Evolutionary conservation across 2,113 vertebrate species (phyloP).

Genomic region (Tachuris rubrigastra): DNA sequence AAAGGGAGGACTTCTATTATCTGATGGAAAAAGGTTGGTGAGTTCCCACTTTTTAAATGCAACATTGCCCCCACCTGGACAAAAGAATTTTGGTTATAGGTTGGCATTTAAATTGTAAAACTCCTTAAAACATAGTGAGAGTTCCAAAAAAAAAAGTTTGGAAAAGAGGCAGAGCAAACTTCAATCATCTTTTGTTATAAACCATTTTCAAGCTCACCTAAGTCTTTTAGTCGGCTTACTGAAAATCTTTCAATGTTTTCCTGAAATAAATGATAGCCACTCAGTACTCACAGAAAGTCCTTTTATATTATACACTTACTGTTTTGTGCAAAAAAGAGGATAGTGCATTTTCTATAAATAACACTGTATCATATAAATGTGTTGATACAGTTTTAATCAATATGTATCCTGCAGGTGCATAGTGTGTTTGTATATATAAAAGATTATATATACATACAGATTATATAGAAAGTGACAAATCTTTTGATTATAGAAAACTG

Average conservation of each 20-base stretch:
- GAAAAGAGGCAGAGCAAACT: not conserved
- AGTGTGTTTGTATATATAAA: not conserved
- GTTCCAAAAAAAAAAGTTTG: not conserved
- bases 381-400: not conserved
- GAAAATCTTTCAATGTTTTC: not conserved
- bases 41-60: conserved; percentile 4
- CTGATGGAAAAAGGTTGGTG: not conserved
- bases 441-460: not conserved
- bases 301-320: not conserved
- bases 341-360: not conserved
- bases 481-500: not conserved
- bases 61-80: conserved; percentile 67
- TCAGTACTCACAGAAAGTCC: not conserved
- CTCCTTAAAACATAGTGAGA: not conserved
- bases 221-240: not conserved
- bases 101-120: fast-evolving
- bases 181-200: not conserved
- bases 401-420: not conserved
- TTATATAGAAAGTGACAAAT: not conserved
- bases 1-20: not conserved
- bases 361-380: not conserved
- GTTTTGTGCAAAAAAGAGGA: not conserved
- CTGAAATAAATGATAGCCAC: not conserved
- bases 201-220: not conserved
- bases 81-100: not conserved